These are phyloP conservation scores for Cavia porcellus DNA, from an alignment of 2,113 vertebrate species.

Conservation along the genomic window DNA sequence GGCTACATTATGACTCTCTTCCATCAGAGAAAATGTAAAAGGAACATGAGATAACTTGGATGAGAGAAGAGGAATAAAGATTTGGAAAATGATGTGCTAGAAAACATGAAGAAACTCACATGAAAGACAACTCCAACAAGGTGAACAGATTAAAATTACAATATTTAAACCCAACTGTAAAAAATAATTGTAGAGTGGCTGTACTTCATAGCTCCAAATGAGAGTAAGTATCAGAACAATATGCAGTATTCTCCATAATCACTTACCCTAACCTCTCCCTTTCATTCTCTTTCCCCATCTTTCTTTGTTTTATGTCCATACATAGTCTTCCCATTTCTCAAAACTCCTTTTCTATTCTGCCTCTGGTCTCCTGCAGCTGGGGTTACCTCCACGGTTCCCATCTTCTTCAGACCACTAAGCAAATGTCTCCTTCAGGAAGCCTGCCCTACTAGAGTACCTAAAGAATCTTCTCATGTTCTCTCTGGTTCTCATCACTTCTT, in stretches of 20 bases:
- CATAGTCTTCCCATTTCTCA: neutral
- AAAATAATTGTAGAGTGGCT: neutral
- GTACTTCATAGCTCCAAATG: neutral
- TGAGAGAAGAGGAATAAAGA: neutral
- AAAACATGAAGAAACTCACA: neutral
- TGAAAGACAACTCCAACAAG: neutral
- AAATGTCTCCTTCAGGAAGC: neutral
- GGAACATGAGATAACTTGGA: neutral
- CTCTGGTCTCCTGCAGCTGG: neutral
- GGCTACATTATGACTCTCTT: neutral
- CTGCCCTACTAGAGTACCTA: accelerated
- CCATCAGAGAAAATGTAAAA: neutral
- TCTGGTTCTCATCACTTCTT: neutral
- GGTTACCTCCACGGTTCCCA: neutral
- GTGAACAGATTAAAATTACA: neutral
- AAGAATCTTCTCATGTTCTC: neutral
- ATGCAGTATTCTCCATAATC: neutral
- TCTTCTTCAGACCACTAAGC: neutral
- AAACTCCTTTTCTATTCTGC: neutral
- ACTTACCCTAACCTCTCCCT: neutral
- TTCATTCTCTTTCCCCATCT: neutral
- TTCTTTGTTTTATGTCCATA: neutral
- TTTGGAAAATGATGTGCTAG: neutral
- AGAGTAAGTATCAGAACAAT: neutral
- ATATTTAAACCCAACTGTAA: neutral